Percentiles rank a stretch among this genome's conserved stretches.
Conservation (phyloP, 2,113 vertebrate species). For the Zapornia atra region DNA sequence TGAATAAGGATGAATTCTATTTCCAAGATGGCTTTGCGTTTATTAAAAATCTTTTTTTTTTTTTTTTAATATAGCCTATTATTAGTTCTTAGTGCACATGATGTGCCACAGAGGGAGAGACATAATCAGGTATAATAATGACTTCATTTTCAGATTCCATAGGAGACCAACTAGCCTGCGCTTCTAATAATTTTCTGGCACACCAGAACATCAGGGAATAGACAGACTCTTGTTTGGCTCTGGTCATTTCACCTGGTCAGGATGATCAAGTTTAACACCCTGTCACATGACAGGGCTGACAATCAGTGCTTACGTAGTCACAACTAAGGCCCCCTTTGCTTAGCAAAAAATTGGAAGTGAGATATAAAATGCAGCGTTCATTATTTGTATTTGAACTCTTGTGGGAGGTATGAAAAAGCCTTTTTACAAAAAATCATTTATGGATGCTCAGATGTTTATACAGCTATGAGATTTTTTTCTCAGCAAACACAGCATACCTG, state of each 20-base stretch:
- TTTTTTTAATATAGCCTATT: not conserved
- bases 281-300: not conserved
- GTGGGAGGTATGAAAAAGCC: not conserved
- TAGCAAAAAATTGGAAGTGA: not conserved
- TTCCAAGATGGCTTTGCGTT: not conserved
- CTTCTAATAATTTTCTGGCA: not conserved
- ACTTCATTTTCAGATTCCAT: not conserved
- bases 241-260: not conserved
- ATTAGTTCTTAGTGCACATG: not conserved
- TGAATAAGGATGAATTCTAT: not conserved
- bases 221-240: not conserved
- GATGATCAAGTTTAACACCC: not conserved
- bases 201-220: not conserved
- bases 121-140: not conserved
- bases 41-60: not conserved
- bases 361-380: not conserved
- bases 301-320: not conserved
- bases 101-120: not conserved
- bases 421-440: not conserved
- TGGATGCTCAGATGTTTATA: not conserved
- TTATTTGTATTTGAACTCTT: not conserved
- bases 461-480: not conserved
- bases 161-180: not conserved
- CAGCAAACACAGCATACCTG: not conserved
- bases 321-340: not conserved